A percentile compares a stretch with the other conserved stretches of the same genome.
phyloP scores from a whole-genome alignment of 2,888 invertebrate species.

The Tenthredo scrophulariae region DNA sequence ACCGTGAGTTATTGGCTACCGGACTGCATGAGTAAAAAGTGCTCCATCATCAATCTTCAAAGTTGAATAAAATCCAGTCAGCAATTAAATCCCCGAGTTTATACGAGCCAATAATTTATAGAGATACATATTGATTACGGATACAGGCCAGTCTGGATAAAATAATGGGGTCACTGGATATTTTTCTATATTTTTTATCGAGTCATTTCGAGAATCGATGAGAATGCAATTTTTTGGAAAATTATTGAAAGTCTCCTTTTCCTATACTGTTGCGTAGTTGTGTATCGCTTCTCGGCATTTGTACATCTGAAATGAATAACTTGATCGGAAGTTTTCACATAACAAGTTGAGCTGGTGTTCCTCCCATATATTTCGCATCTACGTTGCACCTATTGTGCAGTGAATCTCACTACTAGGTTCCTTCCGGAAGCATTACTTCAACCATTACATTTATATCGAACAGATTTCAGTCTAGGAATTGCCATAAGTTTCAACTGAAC shows the following conservation, averaged over 20 bases:
- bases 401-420: background rate
- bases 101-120: conserved; percentile 2
- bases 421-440: background rate
- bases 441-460: background rate
- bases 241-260: too few species aligned
- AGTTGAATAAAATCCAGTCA: background rate
- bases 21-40: background rate
- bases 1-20: background rate
- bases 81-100: background rate
- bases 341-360: background rate
- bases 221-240: background rate
- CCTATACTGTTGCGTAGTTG: too few species aligned
- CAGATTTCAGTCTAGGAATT: background rate
- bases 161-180: background rate
- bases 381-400: background rate
- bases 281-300: too few species aligned
- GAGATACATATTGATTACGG: background rate
- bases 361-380: background rate
- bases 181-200: background rate
- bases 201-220: background rate
- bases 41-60: background rate
- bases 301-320: background rate
- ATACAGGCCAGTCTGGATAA: background rate
- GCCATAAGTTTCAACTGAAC: background rate
- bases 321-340: background rate